Percentiles rank a stretch among this genome's conserved stretches.
These are phyloP conservation scores for Drosophila testacea DNA, from an alignment of 2,888 invertebrate species.

Conservation along the genomic window DNA sequence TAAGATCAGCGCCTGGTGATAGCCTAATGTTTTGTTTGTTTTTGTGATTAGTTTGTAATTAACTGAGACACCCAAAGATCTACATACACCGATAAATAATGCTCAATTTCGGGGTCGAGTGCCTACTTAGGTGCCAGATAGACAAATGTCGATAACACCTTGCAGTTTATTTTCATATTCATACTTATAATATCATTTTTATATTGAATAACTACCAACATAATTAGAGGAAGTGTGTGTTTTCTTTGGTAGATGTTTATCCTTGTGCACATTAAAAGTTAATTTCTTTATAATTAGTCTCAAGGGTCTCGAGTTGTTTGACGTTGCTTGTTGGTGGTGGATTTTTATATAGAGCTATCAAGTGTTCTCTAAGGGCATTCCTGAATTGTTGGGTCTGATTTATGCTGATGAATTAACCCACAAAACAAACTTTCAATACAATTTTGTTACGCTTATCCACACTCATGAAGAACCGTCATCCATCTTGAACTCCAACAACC, in stretches of 20 bases:
- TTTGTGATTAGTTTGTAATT: constrained; percentile 75
- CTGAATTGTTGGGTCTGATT: constrained; percentile 9
- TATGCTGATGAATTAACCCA: constrained; percentile 13
- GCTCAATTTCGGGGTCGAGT: constrained; percentile 24
- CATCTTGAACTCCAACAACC: constrained; percentile 44
- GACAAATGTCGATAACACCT: constrained; percentile 76
- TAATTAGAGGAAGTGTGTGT: constrained; percentile 64
- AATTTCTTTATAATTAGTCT: constrained; percentile 80
- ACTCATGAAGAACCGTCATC: constrained; percentile 56
- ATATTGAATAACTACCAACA: constrained; percentile 58
- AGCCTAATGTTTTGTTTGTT: constrained; percentile 73
- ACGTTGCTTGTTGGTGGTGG: constrained; percentile 23
- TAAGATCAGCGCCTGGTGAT: constrained; percentile 64
- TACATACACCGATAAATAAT: constrained; percentile 40
- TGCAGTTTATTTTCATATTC: constrained; percentile 14
- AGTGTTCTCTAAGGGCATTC: constrained; percentile 5
- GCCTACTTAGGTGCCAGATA: constrained; percentile 62
- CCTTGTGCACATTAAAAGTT: constrained; percentile 73
- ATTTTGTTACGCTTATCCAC: constrained; percentile 72
- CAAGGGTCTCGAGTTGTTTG: constrained; percentile 6
- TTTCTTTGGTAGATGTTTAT: constrained; percentile 64
- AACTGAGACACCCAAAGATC: constrained; percentile 57
- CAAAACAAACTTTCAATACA: constrained; percentile 56
- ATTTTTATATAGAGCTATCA: constrained; percentile 55
- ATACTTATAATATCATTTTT: neutral